Percentiles rank a stretch among this genome's conserved stretches.
These are phyloP conservation scores for Tauraco erythrolophus DNA, from an alignment of 2,113 vertebrate genomes.

Conservation along the genomic window DNA sequence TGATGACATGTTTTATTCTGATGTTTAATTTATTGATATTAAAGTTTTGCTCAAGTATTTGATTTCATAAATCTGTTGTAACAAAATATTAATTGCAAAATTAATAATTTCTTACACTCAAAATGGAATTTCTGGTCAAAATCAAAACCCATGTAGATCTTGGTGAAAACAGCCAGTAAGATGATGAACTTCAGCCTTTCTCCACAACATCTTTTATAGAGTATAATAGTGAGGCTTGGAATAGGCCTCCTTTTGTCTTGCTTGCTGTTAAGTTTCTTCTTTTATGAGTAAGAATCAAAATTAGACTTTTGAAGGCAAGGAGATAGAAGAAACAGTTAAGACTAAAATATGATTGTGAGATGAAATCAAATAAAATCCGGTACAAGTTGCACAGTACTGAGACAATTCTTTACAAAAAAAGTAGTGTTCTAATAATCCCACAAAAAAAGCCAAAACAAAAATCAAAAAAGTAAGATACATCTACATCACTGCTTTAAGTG, in stretches of 20 bases:
- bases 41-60: neutral
- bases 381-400: neutral
- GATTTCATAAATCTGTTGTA: neutral
- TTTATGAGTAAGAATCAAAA: neutral
- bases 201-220: neutral
- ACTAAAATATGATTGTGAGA: neutral
- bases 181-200: neutral
- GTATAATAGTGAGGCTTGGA: neutral
- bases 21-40: neutral
- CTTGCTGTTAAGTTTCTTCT: neutral
- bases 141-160: neutral
- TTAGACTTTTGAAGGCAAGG: neutral
- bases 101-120: neutral
- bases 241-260: neutral
- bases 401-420: neutral
- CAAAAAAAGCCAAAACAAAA: neutral
- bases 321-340: neutral
- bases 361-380: neutral
- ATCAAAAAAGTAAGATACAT: neutral
- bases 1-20: neutral
- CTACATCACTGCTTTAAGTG: neutral
- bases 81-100: neutral
- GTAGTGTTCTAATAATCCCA: neutral
- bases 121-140: neutral
- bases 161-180: neutral